phyloP scores from a whole-genome alignment of 2,113 vertebrate genomes.

The Actenoides hombroni region DNA sequence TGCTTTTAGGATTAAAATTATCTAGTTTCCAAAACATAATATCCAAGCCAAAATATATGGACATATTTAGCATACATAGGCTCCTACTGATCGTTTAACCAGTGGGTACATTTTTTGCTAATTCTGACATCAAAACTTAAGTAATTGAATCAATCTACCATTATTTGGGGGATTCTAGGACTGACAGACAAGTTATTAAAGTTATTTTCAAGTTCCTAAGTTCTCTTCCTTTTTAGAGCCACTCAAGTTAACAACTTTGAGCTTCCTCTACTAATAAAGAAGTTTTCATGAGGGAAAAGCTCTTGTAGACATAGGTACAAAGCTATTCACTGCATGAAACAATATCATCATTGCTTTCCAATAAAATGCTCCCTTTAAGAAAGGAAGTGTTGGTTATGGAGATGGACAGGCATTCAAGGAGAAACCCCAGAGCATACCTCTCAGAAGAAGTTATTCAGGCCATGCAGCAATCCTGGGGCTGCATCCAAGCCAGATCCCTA shows the following conservation, averaged over 20 bases:
- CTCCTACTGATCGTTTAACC: not conserved
- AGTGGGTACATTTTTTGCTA: not conserved
- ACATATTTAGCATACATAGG: not conserved
- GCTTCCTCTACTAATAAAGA: not conserved
- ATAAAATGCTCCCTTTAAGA: not conserved
- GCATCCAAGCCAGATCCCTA: accelerated
- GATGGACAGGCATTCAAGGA: not conserved
- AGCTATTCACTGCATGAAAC: not conserved
- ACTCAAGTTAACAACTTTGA: not conserved
- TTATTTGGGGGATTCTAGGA: not conserved
- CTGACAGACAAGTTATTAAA: not conserved
- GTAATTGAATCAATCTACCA: not conserved
- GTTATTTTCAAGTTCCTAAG: not conserved
- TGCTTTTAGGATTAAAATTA: not conserved
- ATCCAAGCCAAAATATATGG: not conserved
- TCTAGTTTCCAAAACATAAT: not conserved
- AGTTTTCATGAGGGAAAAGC: not conserved
- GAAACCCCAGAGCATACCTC: not conserved
- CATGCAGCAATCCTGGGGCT: not conserved
- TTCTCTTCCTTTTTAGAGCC: not conserved
- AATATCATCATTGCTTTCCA: not conserved
- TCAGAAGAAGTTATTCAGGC: not conserved
- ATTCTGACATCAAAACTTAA: not conserved
- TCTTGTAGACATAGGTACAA: not conserved
- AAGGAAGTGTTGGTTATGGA: not conserved